Evolutionary conservation across 2,113 vertebrate species (phyloP).

Genomic region (Centropus bengalensis): DNA sequence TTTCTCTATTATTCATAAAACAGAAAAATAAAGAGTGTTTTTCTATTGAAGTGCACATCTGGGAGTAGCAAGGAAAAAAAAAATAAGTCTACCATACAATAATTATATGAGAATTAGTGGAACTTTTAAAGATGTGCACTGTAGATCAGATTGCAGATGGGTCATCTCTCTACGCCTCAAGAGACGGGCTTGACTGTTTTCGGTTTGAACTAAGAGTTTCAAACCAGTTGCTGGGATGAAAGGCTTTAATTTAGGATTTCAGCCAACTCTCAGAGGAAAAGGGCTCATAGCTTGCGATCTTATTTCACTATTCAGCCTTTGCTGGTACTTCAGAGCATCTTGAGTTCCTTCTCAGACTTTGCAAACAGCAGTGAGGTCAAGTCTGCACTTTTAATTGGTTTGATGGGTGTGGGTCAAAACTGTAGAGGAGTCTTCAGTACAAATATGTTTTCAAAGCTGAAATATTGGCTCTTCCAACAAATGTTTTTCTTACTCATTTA

Average conservation of each 20-base stretch:
- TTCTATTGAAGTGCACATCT: neutral
- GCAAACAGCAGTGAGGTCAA: neutral
- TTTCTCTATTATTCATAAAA: slow-evolving; percentile 51
- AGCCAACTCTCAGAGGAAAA: neutral
- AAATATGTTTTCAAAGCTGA: neutral
- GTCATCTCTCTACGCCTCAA: neutral
- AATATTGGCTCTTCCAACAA: neutral
- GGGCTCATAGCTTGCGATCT: neutral
- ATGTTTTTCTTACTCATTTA: neutral
- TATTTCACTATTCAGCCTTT: neutral
- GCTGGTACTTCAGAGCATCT: neutral
- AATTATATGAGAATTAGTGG: neutral
- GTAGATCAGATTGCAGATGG: neutral
- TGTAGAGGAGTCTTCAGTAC: neutral
- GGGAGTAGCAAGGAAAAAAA: neutral
- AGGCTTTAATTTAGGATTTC: neutral
- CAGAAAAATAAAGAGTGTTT: slow-evolving; percentile 33
- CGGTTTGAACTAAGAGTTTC: neutral
- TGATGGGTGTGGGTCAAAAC: neutral
- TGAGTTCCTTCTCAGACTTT: neutral
- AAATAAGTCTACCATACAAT: neutral
- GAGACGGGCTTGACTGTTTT: neutral
- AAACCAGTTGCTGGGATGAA: neutral
- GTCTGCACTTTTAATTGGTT: neutral
- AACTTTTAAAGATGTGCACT: neutral